Evolutionary conservation across 2,888 invertebrate species (phyloP).

Genomic region (Amphipoea lucens): DNA sequence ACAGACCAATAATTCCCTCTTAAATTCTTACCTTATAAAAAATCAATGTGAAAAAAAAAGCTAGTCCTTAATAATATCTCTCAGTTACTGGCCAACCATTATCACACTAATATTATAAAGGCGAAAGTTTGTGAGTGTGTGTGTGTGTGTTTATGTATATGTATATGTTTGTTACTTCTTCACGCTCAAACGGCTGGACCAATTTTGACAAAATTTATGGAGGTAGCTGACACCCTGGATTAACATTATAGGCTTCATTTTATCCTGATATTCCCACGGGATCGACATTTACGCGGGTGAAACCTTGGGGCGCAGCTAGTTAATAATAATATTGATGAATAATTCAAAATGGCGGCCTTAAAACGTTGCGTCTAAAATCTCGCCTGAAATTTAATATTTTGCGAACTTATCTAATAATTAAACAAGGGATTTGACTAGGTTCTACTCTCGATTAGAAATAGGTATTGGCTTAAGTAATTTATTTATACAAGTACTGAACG

Average conservation of each 20-base stretch:
- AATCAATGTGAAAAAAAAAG: background rate
- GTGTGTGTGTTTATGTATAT: too few species aligned
- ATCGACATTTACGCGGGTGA: too few species aligned
- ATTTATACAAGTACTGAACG: slow-evolving; percentile 19
- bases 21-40: background rate
- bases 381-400: slow-evolving; percentile 45
- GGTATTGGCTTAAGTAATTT: slow-evolving; percentile 28
- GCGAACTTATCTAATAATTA: slow-evolving; percentile 45
- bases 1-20: background rate
- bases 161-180: too few species aligned
- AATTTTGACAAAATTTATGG: too few species aligned
- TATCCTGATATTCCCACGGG: too few species aligned
- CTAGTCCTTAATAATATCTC: background rate
- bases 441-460: slow-evolving; percentile 37
- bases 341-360: slow-evolving; percentile 43
- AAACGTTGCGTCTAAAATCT: slow-evolving; percentile 17
- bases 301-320: too few species aligned
- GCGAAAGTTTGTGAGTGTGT: too few species aligned
- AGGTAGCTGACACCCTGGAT: too few species aligned
- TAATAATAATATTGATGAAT: slow-evolving; percentile 15
- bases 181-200: too few species aligned
- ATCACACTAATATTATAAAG: background rate
- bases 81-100: background rate
- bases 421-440: slow-evolving; percentile 39
- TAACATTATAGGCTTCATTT: too few species aligned